Conservation (phyloP, 1,140 invertebrate species). For the Ridgeia piscesae region DNA sequence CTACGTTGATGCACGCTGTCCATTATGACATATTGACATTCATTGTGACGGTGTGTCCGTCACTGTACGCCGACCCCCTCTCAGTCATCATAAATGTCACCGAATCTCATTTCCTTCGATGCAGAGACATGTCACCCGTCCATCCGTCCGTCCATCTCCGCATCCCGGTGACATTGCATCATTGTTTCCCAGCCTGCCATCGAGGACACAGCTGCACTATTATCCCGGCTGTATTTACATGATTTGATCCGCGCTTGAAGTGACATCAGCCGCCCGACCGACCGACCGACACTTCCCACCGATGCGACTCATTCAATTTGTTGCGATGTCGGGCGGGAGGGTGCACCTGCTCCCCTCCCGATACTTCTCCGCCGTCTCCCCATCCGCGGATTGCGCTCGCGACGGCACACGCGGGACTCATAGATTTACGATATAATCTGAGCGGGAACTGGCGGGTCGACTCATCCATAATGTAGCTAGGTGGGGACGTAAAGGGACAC, state of each 20-base stretch:
- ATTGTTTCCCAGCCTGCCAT: not conserved
- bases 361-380: not conserved
- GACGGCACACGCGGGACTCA: not conserved
- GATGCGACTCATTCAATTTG: not conserved
- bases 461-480: not conserved
- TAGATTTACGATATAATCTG: not conserved
- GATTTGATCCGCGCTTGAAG: not conserved
- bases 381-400: not conserved
- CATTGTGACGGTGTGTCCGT: not conserved
- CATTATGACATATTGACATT: not conserved
- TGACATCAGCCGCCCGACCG: not conserved
- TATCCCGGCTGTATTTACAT: not conserved
- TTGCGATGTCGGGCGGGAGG: not conserved
- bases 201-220: not conserved
- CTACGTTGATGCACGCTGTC: not conserved
- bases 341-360: not conserved
- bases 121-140: not conserved
- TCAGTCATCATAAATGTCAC: not conserved
- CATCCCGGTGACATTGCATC: not conserved
- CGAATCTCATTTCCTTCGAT: not conserved
- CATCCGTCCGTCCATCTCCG: not conserved
- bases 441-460: not conserved
- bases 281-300: not conserved
- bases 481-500: not conserved
- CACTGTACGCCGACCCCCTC: not conserved